A percentile compares a stretch with the other conserved stretches of the same genome.
phyloP scores from a whole-genome alignment of 2,888 invertebrate species.

The Eupithecia tripunctaria region DNA sequence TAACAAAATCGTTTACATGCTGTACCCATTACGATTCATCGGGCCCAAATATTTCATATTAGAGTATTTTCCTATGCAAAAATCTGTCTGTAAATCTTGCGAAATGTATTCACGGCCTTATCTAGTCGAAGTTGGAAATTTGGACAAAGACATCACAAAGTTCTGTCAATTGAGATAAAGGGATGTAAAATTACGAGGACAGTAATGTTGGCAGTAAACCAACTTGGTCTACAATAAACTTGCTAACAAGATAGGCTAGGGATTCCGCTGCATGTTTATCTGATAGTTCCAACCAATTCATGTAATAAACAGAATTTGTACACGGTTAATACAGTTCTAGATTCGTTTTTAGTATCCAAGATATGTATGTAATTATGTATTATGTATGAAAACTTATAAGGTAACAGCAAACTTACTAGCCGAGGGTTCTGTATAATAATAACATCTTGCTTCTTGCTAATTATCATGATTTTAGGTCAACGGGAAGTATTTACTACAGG shows the following conservation, averaged over 20 bases:
- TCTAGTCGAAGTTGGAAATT: slow-evolving; percentile 60
- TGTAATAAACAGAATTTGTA: slow-evolving; percentile 21
- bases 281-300: slow-evolving; percentile 31
- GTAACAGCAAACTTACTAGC: not conserved
- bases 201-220: slow-evolving; percentile 70
- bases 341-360: not conserved
- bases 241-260: slow-evolving; percentile 56
- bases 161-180: slow-evolving; percentile 78
- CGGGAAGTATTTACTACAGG: too few relatives aligned
- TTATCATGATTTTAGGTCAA: too few relatives aligned
- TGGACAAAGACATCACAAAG: slow-evolving; percentile 72
- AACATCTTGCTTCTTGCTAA: too few relatives aligned
- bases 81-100: slow-evolving; percentile 49
- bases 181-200: slow-evolving; percentile 77
- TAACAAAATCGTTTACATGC: slow-evolving; percentile 43
- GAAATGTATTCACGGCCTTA: slow-evolving; percentile 61
- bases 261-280: slow-evolving; percentile 42
- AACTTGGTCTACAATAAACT: slow-evolving; percentile 63
- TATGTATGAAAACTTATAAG: not conserved
- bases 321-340: not conserved
- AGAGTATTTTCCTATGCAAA: slow-evolving; percentile 47
- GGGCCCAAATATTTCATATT: slow-evolving; percentile 40
- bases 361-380: not conserved
- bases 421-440: too few relatives aligned
- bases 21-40: slow-evolving; percentile 43